Evolutionary conservation across 2,797 vertebrate genomes (phyloP).

Genomic region (Sebastes minor): DNA sequence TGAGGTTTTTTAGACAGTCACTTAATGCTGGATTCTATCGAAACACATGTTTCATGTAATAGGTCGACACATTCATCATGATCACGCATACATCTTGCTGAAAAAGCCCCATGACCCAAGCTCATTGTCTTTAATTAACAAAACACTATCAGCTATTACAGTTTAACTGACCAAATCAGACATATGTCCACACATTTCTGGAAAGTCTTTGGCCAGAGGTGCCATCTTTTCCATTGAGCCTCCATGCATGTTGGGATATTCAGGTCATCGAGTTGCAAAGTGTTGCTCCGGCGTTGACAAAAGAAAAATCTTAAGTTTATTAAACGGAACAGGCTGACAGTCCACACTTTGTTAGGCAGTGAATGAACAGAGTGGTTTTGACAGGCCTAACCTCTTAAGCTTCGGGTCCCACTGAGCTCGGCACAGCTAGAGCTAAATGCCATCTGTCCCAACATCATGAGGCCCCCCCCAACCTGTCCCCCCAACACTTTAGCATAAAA

Average conservation of each 20-base stretch:
- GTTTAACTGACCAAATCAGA: slow-evolving; percentile 26
- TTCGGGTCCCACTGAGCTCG: slow-evolving; percentile 94
- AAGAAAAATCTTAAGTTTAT: slow-evolving; percentile 88
- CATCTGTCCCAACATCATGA: slow-evolving; percentile 97
- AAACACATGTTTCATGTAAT: background rate
- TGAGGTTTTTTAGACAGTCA: background rate
- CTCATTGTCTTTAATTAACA: slow-evolving; percentile 12
- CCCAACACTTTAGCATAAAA: slow-evolving; percentile 64
- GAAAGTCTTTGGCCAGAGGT: slow-evolving; percentile 46
- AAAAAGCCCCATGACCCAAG: slow-evolving; percentile 16
- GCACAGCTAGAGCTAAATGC: slow-evolving; percentile 94
- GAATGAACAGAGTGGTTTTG: slow-evolving; percentile 97
- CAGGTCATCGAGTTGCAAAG: slow-evolving; percentile 80
- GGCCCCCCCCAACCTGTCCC: slow-evolving; percentile 51
- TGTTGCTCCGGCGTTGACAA: slow-evolving; percentile 75
- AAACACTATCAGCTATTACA: slow-evolving; percentile 14
- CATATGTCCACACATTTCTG: slow-evolving; percentile 41
- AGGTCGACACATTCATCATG: background rate
- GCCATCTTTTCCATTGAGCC: slow-evolving; percentile 57
- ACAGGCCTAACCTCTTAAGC: slow-evolving; percentile 98
- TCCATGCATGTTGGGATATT: slow-evolving; percentile 68
- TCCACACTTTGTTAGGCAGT: slow-evolving; percentile 93
- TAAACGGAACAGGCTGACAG: slow-evolving; percentile 91
- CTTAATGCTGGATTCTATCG: background rate
- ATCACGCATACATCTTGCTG: background rate